phyloP scores from a whole-genome alignment of 2,797 vertebrate genomes.

The Falco berigora region DNA sequence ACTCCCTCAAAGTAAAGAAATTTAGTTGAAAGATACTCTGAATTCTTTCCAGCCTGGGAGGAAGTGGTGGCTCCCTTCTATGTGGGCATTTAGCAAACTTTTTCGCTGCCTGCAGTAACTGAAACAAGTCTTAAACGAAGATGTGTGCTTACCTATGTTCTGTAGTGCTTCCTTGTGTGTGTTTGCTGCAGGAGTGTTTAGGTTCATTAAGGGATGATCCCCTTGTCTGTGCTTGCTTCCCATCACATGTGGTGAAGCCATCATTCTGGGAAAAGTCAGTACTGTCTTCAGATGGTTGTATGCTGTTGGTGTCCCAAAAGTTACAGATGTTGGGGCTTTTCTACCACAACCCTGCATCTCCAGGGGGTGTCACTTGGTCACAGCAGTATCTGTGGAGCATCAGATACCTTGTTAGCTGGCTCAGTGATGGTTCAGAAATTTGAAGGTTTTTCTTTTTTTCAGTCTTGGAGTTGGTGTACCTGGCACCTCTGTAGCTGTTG shows the following conservation, averaged over 20 bases:
- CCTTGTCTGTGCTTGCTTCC: neutral
- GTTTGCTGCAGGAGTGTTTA: neutral
- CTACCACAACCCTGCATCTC: neutral
- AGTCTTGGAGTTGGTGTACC: neutral
- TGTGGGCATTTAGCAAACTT: neutral
- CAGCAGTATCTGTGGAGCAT: neutral
- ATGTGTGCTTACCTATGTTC: neutral
- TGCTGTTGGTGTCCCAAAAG: neutral
- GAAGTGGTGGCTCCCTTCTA: neutral
- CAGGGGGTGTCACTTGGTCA: neutral
- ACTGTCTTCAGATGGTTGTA: neutral
- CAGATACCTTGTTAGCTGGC: neutral
- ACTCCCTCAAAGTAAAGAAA: conserved; percentile 53
- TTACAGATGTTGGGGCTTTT: neutral
- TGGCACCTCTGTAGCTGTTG: neutral
- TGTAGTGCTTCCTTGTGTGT: neutral
- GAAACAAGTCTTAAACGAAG: neutral
- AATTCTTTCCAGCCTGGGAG: neutral
- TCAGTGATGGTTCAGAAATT: neutral
- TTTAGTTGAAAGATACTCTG: neutral
- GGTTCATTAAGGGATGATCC: neutral
- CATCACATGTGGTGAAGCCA: neutral
- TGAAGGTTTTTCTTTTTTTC: neutral
- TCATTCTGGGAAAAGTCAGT: neutral
- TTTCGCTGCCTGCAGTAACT: neutral